phyloP scores from a whole-genome alignment of 2,888 invertebrate genomes.

The Stenolophus ochropezus region DNA sequence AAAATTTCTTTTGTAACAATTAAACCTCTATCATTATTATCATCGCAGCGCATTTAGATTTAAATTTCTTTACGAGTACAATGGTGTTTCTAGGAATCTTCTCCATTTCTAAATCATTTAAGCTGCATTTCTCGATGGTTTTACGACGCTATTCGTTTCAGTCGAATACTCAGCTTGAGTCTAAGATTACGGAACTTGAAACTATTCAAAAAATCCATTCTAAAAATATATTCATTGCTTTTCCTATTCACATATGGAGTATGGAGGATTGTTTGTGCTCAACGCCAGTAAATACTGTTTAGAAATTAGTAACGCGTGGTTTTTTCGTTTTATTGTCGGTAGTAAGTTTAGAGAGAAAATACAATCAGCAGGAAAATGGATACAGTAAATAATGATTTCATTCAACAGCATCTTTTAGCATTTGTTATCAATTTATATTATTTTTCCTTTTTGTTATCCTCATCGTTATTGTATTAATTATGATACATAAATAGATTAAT shows the following conservation, averaged over 20 bases:
- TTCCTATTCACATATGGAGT: neutral
- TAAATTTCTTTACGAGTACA: neutral
- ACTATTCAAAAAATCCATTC: slow-evolving; percentile 41
- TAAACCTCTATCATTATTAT: neutral
- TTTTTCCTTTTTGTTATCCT: neutral
- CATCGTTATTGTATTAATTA: neutral
- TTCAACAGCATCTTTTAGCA: neutral
- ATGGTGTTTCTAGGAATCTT: neutral
- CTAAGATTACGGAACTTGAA: slow-evolving; percentile 35
- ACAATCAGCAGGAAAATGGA: neutral
- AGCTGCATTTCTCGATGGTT: neutral
- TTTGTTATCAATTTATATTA: neutral
- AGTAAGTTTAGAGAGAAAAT: neutral
- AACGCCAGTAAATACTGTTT: neutral
- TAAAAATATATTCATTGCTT: slow-evolving; percentile 18
- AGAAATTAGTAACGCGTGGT: neutral
- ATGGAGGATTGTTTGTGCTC: neutral
- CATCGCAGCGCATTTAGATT: neutral
- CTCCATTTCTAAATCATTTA: slow-evolving; percentile 3
- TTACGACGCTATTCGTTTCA: slow-evolving; percentile 26
- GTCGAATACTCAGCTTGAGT: neutral
- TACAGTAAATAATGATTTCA: slow-evolving; percentile 2
- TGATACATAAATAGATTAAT: neutral
- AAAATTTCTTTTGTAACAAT: neutral
- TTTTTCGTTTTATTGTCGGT: slow-evolving; percentile 8